Conservation (phyloP, 2,113 vertebrate genomes). For the Bambusicola thoracicus region DNA sequence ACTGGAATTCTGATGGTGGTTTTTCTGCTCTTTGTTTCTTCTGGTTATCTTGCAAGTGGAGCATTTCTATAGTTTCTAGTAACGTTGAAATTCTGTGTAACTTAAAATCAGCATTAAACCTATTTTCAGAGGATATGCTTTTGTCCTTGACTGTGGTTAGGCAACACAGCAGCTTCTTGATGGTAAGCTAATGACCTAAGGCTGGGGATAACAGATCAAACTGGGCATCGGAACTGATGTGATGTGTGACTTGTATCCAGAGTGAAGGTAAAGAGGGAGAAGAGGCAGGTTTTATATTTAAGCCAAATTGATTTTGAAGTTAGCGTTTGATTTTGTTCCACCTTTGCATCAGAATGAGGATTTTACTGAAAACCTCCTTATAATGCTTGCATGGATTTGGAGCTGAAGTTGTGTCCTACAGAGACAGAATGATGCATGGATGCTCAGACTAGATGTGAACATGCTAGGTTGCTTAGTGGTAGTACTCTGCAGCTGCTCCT, state of each 20-base stretch:
- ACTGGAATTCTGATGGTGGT: background rate
- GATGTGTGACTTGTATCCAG: background rate
- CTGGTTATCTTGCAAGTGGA: background rate
- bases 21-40: background rate
- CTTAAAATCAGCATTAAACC: constrained; percentile 10
- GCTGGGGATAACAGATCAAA: background rate
- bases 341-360: background rate
- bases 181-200: background rate
- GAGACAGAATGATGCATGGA: rapidly evolving
- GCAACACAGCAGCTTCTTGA: background rate
- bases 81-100: background rate
- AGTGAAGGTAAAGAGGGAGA: background rate
- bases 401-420: background rate
- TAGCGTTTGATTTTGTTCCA: background rate
- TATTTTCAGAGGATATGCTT: background rate
- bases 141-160: background rate
- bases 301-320: background rate
- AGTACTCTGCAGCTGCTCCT: background rate
- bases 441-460: background rate
- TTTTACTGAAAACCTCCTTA: background rate
- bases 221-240: background rate
- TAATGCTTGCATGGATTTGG: background rate
- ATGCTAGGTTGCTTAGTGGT: background rate
- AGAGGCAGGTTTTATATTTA: background rate
- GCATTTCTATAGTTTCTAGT: background rate